Conservation (phyloP, 1,140 invertebrate genomes). For the Zeugodacus cucurbitae region DNA sequence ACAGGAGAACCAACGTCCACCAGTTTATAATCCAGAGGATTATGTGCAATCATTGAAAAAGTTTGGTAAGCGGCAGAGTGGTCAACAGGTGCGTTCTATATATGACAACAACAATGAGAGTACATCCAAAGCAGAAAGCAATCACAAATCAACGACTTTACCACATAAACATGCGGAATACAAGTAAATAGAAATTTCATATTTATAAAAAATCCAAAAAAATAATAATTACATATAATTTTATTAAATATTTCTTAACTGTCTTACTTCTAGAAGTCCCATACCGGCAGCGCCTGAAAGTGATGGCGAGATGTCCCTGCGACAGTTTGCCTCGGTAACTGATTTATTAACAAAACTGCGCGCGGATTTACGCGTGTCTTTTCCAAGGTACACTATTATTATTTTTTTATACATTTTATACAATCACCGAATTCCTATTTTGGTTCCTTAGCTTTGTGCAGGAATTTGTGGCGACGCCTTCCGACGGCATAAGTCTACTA, state of each 20-base stretch:
- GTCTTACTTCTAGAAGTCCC: constrained; percentile 61
- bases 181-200: constrained; percentile 52
- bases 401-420: neutral
- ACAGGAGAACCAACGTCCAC: constrained; percentile 84
- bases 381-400: constrained; percentile 79
- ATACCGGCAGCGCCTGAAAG: constrained; percentile 69
- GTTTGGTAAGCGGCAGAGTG: constrained; percentile 74
- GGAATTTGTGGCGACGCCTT: constrained; percentile 85
- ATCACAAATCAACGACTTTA: constrained; percentile 53
- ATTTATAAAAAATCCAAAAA: neutral
- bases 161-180: constrained; percentile 62
- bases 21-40: constrained; percentile 87
- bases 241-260: too few species aligned
- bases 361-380: constrained; percentile 85
- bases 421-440: too few species aligned
- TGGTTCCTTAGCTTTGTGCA: constrained; percentile 80
- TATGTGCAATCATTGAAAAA: constrained; percentile 81
- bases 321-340: constrained; percentile 86
- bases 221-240: too few species aligned
- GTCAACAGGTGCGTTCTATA: constrained; percentile 57
- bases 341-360: constrained; percentile 89
- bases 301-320: constrained; percentile 84
- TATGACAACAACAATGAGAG: constrained; percentile 53
- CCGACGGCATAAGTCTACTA: constrained; percentile 83
- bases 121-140: constrained; percentile 44